phyloP scores from a whole-genome alignment of 2,797 vertebrate species.

The Antennarius maculatus region DNA sequence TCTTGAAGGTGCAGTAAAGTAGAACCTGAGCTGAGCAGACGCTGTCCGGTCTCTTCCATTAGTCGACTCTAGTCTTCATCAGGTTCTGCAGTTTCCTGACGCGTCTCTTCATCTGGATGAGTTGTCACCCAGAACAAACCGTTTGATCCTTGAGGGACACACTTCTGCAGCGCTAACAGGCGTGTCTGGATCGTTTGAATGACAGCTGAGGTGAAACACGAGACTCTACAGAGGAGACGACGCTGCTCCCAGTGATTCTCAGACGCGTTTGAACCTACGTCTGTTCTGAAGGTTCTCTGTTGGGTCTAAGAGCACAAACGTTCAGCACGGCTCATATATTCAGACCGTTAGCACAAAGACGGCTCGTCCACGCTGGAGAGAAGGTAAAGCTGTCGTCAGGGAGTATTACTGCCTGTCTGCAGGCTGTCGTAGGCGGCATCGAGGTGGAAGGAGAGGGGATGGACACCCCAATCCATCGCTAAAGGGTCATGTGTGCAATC shows the following conservation, averaged over 20 bases:
- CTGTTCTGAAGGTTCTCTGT: conserved; percentile 24
- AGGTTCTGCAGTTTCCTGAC: too few species aligned
- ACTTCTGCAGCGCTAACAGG: background rate
- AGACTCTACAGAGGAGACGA: conserved; percentile 1
- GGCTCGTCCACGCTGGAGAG: conserved; percentile 27
- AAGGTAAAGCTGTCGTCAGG: conserved; percentile 44
- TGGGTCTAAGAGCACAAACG: conserved; percentile 35
- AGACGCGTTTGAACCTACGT: conserved; percentile 21
- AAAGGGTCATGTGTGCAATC: conserved; percentile 19
- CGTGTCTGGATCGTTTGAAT: background rate
- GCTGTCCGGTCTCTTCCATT: too few species aligned
- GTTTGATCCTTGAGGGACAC: background rate
- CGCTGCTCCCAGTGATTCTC: conserved; percentile 27
- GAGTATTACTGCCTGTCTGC: conserved; percentile 60
- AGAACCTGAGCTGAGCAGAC: too few species aligned
- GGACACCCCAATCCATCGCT: conserved; percentile 18
- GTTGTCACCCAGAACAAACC: background rate
- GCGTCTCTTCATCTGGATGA: background rate
- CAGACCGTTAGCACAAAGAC: conserved; percentile 49
- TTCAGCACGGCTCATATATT: conserved; percentile 11
- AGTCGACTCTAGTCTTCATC: too few species aligned
- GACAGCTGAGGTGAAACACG: conserved; percentile 21
- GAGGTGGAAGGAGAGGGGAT: conserved; percentile 3
- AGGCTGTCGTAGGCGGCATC: conserved; percentile 33
- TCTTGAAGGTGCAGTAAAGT: too few species aligned